Evolutionary conservation across 2,797 vertebrate species (phyloP), one percentile per base, ranked within the genome.

Genomic region (Loris lydekkerianus): DNA sequence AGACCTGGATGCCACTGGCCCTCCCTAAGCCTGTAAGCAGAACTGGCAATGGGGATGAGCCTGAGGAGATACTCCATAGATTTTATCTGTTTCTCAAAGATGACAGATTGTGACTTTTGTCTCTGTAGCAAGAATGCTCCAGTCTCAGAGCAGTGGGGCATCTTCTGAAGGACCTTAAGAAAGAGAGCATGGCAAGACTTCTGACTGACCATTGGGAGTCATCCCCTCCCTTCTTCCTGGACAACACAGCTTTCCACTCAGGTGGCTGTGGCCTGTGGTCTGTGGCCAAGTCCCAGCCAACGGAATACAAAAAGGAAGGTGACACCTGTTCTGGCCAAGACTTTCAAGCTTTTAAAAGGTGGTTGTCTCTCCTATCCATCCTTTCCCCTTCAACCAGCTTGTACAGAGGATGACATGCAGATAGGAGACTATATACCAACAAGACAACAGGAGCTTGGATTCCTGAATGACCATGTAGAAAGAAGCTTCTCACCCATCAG

Each of bases 151-250:
- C 25, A 3, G 10, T 0, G 6, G 7, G 49, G 58, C 6, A 34
- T 34, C 56, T 18, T 49, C 4, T 10, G 40, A 90, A 49, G 43
- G 53, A 43, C 10, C 73, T 53, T 10, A 65, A 76, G 43, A 70
- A 60, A 4, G 4, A 4, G 34, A 27, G 0, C 25, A 34, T 40
- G n/a, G 17, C 7, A 4, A 27, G 9, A 20, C 46, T 53, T 6
- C 15, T 29, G 17, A 75, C 60, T 77, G 40, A 27, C 17, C 49
- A 63, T 10, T 14, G n/a, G 2, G 5, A 53, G 27, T 7, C 23
- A 53, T 20, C 60, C 2, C 53, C 21, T 93, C 13, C 77, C 37
- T 34, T 86, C 43, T 53, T 61, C 43, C 56, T n/a, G 17, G 14
- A 4, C 13, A 27, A 34, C 34, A 63, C 43, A 86, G 81, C 72